These are phyloP conservation scores for Pasiphila rectangulata DNA, from an alignment of 2,888 invertebrate genomes.

Conservation along the genomic window DNA sequence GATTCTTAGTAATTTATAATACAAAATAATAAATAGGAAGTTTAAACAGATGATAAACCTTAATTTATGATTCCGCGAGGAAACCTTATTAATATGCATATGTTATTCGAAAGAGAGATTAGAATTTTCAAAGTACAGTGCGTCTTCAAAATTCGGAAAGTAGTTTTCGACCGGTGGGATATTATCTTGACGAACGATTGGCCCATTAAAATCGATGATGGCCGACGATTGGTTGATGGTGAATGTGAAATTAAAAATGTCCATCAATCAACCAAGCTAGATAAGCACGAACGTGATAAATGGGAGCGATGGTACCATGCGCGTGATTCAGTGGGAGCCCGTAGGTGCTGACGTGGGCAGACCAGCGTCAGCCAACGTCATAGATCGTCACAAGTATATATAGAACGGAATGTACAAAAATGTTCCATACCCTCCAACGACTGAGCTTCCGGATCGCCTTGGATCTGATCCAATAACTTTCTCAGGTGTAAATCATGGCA, in stretches of 20 bases:
- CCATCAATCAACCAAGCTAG: constrained; percentile 27
- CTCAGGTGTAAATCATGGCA: constrained; percentile 38
- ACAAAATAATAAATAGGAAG: too few species aligned
- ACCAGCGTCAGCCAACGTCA: constrained; percentile 66
- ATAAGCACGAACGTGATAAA: constrained; percentile 23
- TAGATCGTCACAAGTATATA: constrained; percentile 69
- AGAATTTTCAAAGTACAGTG: background rate
- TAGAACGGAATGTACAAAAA: constrained; percentile 70
- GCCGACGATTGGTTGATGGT: constrained; percentile 17
- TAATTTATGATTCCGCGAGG: too few species aligned
- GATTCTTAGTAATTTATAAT: too few species aligned
- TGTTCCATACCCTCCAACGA: constrained; percentile 50
- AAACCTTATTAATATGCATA: too few species aligned
- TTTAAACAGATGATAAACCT: too few species aligned
- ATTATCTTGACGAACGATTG: constrained; percentile 12
- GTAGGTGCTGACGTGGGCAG: constrained; percentile 61
- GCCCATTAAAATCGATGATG: constrained; percentile 18
- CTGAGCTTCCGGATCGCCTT: constrained; percentile 64
- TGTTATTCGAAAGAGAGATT: too few species aligned
- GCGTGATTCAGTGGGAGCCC: constrained; percentile 58
- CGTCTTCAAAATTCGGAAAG: background rate
- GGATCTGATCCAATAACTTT: constrained; percentile 53
- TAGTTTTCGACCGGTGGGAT: background rate
- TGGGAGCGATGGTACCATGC: constrained; percentile 32
- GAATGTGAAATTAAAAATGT: constrained; percentile 24